A percentile compares a stretch with the other conserved stretches of the same genome.
Conservation (phyloP, 2,113 vertebrate genomes). For the Benitochromis conjunctus region DNA sequence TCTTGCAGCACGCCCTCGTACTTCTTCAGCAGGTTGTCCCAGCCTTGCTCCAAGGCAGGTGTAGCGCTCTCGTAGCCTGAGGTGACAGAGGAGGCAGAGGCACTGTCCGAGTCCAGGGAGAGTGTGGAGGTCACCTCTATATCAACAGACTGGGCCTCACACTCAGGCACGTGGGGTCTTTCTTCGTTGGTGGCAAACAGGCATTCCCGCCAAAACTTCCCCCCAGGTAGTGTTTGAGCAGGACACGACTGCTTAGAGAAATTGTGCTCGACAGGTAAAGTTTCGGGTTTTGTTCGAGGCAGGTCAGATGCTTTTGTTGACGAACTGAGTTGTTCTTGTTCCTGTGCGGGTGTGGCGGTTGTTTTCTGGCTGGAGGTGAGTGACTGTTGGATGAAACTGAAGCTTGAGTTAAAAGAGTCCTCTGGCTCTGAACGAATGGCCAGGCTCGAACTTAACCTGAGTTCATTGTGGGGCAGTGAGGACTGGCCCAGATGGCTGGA, state of each 20-base stretch:
- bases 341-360: neutral
- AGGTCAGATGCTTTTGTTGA: neutral
- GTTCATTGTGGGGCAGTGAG: neutral
- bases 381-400: constrained; percentile 87
- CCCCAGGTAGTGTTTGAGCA: neutral
- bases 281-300: neutral
- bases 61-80: constrained; percentile 78
- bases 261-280: neutral
- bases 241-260: neutral
- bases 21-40: constrained; percentile 77
- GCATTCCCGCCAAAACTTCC: constrained; percentile 52
- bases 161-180: constrained; percentile 28
- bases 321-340: neutral
- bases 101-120: constrained; percentile 69
- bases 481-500: neutral
- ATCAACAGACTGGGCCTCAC: constrained; percentile 62
- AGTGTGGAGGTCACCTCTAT: constrained; percentile 67
- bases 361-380: constrained; percentile 45
- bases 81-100: constrained; percentile 77
- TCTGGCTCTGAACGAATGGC: neutral
- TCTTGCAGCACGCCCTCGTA: constrained; percentile 79
- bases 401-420: constrained; percentile 79
- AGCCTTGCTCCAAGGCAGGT: constrained; percentile 62
- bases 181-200: constrained; percentile 24
- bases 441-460: neutral